These are phyloP conservation scores for Vollenhovia emeryi DNA, from an alignment of 1,140 invertebrate species.

Conservation along the genomic window DNA sequence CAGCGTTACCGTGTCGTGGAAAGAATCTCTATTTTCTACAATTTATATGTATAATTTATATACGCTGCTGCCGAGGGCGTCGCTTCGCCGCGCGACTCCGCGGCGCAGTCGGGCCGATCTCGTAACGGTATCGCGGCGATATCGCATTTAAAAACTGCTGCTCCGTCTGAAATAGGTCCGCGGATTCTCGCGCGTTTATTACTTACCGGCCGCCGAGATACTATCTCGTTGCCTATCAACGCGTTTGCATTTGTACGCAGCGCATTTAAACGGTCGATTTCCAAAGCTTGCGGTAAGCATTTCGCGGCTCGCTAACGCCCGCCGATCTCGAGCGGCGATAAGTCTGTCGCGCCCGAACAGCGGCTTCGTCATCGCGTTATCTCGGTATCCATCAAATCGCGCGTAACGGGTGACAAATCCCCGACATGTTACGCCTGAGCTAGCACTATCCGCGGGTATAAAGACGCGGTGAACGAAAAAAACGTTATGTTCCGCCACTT, in stretches of 20 bases:
- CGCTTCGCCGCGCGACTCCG: background rate
- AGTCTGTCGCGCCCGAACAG: constrained; percentile 1
- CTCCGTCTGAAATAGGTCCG: background rate
- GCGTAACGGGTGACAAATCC: constrained; percentile 44
- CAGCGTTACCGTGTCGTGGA: background rate
- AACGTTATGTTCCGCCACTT: background rate
- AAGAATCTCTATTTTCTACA: background rate
- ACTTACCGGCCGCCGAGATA: background rate
- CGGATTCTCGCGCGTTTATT: constrained; percentile 2
- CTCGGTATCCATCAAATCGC: constrained; percentile 32
- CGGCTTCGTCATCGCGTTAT: constrained; percentile 41
- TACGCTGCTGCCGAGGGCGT: background rate
- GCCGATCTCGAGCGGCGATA: constrained; percentile 27
- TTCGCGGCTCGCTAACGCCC: constrained; percentile 17
- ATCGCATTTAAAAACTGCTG: background rate
- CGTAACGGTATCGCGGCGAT: background rate
- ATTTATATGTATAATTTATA: constrained; percentile 21
- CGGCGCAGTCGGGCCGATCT: background rate
- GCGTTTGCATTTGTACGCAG: constrained; percentile 8
- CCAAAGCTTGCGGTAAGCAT: constrained; percentile 32
- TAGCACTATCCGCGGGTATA: background rate
- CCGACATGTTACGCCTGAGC: background rate
- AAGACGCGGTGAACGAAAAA: constrained; percentile 33
- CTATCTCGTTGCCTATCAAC: constrained; percentile 11
- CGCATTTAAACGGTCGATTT: constrained; percentile 31